Base-by-base conservation (phyloP, 2,888 invertebrate species). In the Latrodectus hesperus region DNA sequence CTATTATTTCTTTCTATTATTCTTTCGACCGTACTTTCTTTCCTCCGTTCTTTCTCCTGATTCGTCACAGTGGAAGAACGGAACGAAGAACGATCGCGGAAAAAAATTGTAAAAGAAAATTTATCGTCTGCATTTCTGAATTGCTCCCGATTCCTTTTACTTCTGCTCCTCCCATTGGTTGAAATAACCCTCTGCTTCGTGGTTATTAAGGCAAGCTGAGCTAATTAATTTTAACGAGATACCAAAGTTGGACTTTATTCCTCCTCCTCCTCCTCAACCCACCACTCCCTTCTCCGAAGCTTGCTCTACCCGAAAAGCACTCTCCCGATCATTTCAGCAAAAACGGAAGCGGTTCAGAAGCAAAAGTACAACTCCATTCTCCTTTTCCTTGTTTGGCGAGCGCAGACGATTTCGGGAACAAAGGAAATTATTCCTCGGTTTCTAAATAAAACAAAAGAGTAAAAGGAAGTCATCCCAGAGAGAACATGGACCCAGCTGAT, bases 401-500 rank as follows among this genome's bases (percentile, higher is more conserved):
- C 81, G 53, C 60, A 60, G 77, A 70, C 70, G 17, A 14, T 26
- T 53, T 22, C 26, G 51, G 74, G 80, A 86, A 81, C 81, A 86
- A 86, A 86, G 86, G 86, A 86, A 86, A 86, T 86, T 86, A 81
- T 86, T 86, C 86, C 81, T 81, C 76, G 86, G 86, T 86, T 86
- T 86, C 86, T 81, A 86, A 86, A 86, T 86, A 86, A 81, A 80
- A 86, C 86, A 86, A 86, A 86, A 81, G 86, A 71, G n/a, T 11
- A 9, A 52, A 64, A 26, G 60, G 60, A 60, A 60, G n/a, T 60
- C 12, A 12, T 12, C 60, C n/a, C 60, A n/a, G 60, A 60, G 38
- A 38, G 60, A 60, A 60, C n/a, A n/a, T 60, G 60, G 60, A 60
- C 60, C 60, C 14, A n/a, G 14, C n/a, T 12, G n/a, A 16, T 60